Evolutionary conservation across 2,113 vertebrate species (phyloP).

Genomic region (Acrocephalus arundinaceus): DNA sequence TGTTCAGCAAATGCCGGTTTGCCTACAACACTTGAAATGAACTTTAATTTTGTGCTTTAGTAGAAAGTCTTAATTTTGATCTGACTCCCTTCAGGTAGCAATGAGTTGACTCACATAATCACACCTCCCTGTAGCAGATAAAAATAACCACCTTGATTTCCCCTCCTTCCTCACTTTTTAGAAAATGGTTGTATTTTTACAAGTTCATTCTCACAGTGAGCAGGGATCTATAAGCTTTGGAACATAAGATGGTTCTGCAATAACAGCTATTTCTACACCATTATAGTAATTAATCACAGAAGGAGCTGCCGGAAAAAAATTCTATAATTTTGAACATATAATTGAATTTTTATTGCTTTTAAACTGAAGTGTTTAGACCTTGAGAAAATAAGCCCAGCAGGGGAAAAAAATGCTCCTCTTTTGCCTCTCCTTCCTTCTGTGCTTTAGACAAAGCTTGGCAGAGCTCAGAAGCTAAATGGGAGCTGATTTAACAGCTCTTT

Average conservation of each 20-base stretch:
- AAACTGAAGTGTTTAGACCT: slow-evolving; percentile 58
- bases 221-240: slow-evolving; percentile 42
- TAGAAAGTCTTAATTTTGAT: slow-evolving; percentile 75
- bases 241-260: slow-evolving; percentile 59
- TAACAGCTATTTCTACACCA: slow-evolving; percentile 65
- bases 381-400: slow-evolving; percentile 45
- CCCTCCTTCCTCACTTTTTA: neutral
- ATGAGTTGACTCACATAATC: slow-evolving; percentile 71
- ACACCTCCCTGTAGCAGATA: slow-evolving; percentile 59
- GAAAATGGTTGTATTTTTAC: slow-evolving; percentile 47
- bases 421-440: slow-evolving; percentile 31
- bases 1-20: slow-evolving; percentile 60
- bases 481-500: slow-evolving; percentile 23
- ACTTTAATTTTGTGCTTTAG: slow-evolving; percentile 74
- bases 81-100: slow-evolving; percentile 74
- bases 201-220: slow-evolving; percentile 34
- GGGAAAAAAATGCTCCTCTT: neutral
- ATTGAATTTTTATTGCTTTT: slow-evolving; percentile 68
- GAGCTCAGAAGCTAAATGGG: neutral
- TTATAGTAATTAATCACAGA: slow-evolving; percentile 75
- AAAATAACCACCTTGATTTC: slow-evolving; percentile 69
- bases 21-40: slow-evolving; percentile 57
- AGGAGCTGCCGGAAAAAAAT: slow-evolving; percentile 54
- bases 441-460: slow-evolving; percentile 44
- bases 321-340: slow-evolving; percentile 63